A percentile compares a stretch with the other conserved stretches of the same genome.
Conservation (phyloP, 2,888 invertebrate species). For the Dasysyrphus tricinctus region DNA sequence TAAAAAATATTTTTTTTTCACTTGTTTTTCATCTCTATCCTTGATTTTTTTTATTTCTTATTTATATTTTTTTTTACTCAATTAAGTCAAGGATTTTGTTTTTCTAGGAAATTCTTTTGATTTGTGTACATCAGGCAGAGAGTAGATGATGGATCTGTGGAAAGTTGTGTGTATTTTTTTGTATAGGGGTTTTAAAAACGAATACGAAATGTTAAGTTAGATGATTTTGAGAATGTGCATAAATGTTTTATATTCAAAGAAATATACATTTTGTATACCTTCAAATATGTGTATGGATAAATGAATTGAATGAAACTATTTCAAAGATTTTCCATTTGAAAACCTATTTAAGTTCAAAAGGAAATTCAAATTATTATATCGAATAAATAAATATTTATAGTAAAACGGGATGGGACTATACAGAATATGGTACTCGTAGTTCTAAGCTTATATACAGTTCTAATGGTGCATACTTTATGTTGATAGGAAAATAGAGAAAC, state of each 20-base stretch:
- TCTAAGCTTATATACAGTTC: no score
- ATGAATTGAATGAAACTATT: background rate
- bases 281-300: no score
- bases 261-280: no score
- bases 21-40: background rate
- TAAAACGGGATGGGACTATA: no score
- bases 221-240: background rate
- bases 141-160: background rate
- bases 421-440: no score
- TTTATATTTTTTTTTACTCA: conserved; percentile 12
- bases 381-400: background rate
- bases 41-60: background rate
- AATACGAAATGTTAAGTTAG: background rate
- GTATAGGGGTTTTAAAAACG: background rate
- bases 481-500: no score
- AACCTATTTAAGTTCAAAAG: background rate
- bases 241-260: background rate
- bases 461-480: no score
- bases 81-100: conserved; percentile 26
- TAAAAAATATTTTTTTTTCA: background rate
- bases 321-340: background rate
- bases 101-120: conserved; percentile 12
- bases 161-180: background rate
- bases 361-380: background rate
- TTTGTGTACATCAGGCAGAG: background rate